Evolutionary conservation across 2,888 invertebrate genomes (phyloP), one percentile per base, ranked within the genome.

Genomic region (Cephus pulcher): DNA sequence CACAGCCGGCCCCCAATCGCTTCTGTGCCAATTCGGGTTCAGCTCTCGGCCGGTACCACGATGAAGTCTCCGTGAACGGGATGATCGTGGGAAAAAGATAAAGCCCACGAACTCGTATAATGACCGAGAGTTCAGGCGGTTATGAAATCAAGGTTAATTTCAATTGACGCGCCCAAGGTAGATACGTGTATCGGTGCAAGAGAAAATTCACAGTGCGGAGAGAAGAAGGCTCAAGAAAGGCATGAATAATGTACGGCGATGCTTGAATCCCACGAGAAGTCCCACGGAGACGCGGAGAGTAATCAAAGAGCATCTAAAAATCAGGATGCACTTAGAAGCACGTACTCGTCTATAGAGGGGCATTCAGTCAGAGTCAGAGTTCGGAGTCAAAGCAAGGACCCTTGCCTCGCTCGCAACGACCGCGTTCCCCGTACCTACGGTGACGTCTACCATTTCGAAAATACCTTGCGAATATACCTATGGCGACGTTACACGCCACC

Each of bases 331-430:
- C 87, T 88, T 86, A 86, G 87, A 87, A 90, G 88, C 87, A 89
- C 88, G 87, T 88, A 87, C 89, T 89, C 84, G 83, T 85, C 83
- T 85, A 88, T 87, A 87, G 88, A 88, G 88, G 86, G 88, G 88
- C 85, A 88, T 88, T 89, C 88, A 89, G 88, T 86, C 85, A 87
- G 87, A 87, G 84, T 86, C 82, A 83, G 84, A 87, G 85, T 85
- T 86, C 85, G 83, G 86, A 71, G 88, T 90, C 90, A 90, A 90
- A 90, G 90, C 89, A 89, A 90, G 90, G 88, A 88, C 89, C 88
- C 90, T 90, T 88, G 83, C 88, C 83, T 83, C 86, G 81, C 86
- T 84, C 87, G 84, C 86, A 87, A 86, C 84, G 80, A 82, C 82
- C 40, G 6, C 40, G 6, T 56, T 56, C 15, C 40, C 40, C 9